Evolutionary conservation across 1,140 invertebrate genomes (phyloP).

Genomic region (Papilio aristodemus): DNA sequence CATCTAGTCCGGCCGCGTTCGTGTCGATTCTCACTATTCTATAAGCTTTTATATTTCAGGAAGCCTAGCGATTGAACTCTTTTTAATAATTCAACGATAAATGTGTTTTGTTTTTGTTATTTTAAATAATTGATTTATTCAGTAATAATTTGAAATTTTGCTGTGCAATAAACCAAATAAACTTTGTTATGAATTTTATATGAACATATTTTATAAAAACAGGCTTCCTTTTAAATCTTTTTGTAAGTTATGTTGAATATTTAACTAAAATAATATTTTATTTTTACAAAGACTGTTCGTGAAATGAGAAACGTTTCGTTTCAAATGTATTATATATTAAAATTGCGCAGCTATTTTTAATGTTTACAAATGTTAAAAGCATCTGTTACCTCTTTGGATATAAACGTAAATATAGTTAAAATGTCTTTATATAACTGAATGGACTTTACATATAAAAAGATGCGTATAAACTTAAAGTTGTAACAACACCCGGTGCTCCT

Average conservation of each 20-base stretch:
- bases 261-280: conserved; percentile 40
- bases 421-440: background rate
- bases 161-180: conserved; percentile 75
- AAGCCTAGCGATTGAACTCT: conserved; percentile 55
- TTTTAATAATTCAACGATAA: conserved; percentile 12
- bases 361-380: conserved; percentile 10
- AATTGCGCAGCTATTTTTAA: background rate
- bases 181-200: conserved; percentile 47
- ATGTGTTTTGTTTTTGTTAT: conserved; percentile 36
- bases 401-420: background rate
- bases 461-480: conserved; percentile 20
- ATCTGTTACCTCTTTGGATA: background rate
- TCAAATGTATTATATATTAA: background rate
- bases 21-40: conserved; percentile 70
- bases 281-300: conserved; percentile 50
- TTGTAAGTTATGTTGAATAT: conserved; percentile 40
- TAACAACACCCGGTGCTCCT: conserved; percentile 55
- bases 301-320: background rate
- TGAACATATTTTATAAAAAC: conserved; percentile 46
- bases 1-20: conserved; percentile 74
- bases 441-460: background rate
- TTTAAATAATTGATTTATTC: conserved; percentile 43
- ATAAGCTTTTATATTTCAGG: conserved; percentile 63
- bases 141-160: conserved; percentile 49
- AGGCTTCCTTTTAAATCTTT: conserved; percentile 55